Base-by-base conservation (phyloP, 1,140 invertebrate genomes). In the Penaeus japonicus region DNA sequence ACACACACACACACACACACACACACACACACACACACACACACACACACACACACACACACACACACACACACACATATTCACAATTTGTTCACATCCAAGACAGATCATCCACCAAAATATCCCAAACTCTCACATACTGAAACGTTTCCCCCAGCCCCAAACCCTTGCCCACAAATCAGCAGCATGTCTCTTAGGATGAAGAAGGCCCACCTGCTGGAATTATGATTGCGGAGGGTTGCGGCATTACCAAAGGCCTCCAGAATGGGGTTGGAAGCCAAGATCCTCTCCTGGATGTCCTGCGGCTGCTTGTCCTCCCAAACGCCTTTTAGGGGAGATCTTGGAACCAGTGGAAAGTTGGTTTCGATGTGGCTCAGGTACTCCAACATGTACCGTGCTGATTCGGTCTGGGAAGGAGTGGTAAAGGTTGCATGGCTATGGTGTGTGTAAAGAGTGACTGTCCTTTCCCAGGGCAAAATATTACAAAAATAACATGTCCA, bases 161-260 rank as follows among this genome's bases (percentile, higher is more conserved):
- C 5, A 47, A 47, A 47, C 47, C 5, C 1, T 47, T 0, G 10
- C 10, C 47, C 10, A 47, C 5, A 47, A 47, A 47, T 47, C 47
- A 47, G 47, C n/a, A n/a, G n/a, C n/a, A n/a, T n/a, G n/a, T n/a
- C n/a, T n/a, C n/a, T n/a, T n/a, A n/a, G 57, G 15, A 59, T 17
- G n/a, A 22, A 84, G 17, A 27, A 15, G 32, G 30, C 27, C 10
- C 10, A 89, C 89, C 86, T 97, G 88, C 96, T 97, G 85, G 94
- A 94, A 93, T 99, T 99, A 92, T 97, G 97, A 92, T 99, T 99
- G 47, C 98, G 94, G 0, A 97, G 97, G 1, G 98, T 99, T 93
- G 99, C 99, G 0, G 97, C 97, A 94, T 99, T 99, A 55, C 98
- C 98, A 93, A 99, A 99, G 4, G 98, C 97, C 94, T 99, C 98